A percentile compares a stretch with the other conserved stretches of the same genome.
Conservation (phyloP, 2,797 vertebrate genomes). For the Chromis chromis region DNA sequence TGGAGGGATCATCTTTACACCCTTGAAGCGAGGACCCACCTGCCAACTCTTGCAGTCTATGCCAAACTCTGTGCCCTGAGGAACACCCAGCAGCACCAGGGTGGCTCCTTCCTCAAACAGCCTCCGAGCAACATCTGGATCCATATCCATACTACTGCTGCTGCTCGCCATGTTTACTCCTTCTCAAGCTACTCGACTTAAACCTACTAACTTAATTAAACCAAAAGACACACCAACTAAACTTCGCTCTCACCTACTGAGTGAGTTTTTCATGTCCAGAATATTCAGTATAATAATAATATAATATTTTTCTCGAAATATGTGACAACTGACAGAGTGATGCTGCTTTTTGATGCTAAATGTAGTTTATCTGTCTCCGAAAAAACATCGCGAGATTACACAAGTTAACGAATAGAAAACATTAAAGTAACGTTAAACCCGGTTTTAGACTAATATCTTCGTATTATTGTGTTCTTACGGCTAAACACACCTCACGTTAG, state of each 20-base stretch:
- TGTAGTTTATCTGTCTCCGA: neutral
- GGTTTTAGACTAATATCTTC: accelerated
- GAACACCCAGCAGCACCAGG: constrained; percentile 90
- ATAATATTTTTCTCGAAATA: neutral
- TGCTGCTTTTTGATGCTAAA: neutral
- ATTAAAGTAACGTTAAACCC: accelerated
- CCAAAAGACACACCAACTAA: neutral
- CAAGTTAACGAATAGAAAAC: neutral
- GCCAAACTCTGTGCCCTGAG: constrained; percentile 92
- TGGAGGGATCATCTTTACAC: constrained; percentile 97
- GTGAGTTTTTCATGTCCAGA: neutral
- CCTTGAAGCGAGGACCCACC: constrained; percentile 93
- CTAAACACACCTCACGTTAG: accelerated
- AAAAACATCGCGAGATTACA: accelerated
- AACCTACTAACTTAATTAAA: neutral
- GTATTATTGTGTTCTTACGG: accelerated
- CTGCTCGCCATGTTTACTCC: constrained; percentile 70
- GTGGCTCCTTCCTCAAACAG: constrained; percentile 94
- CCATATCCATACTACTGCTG: constrained; percentile 80
- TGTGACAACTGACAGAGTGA: neutral
- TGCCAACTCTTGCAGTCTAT: constrained; percentile 95
- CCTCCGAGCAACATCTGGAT: constrained; percentile 88
- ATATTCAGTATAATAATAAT: too few species aligned
- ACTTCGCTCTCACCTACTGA: neutral
- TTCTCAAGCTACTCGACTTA: neutral